Percentiles rank a stretch among this genome's conserved stretches.
These are phyloP conservation scores for Antedon bifida DNA, from an alignment of 35 echinoderm and acorn worm species.

Conservation along the genomic window DNA sequence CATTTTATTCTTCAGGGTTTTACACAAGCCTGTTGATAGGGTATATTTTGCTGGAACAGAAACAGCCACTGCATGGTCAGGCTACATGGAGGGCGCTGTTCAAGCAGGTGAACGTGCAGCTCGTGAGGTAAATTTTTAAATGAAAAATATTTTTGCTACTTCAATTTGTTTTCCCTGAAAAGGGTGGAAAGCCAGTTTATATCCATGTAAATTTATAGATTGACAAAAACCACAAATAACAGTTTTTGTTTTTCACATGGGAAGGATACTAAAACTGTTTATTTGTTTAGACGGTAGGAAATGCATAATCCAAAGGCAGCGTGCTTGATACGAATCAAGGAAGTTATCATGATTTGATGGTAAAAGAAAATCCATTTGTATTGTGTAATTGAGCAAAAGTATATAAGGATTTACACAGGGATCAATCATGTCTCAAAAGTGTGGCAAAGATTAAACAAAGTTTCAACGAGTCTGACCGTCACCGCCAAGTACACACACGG, in stretches of 20 bases:
- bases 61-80: constrained; percentile 45
- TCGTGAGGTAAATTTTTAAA: constrained; percentile 22
- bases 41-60: constrained; percentile 60
- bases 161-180: too few relatives aligned
- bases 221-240: too few relatives aligned
- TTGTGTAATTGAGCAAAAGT: neutral
- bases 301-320: neutral
- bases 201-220: too few relatives aligned
- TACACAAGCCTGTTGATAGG: constrained; percentile 35
- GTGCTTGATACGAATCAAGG: neutral
- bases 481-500: neutral
- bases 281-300: neutral
- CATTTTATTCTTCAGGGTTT: constrained; percentile 7
- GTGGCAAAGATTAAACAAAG: neutral
- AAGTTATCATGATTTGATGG: neutral
- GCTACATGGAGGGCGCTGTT: constrained; percentile 59
- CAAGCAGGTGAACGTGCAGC: constrained; percentile 39
- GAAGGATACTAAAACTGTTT: too few relatives aligned
- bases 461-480: neutral
- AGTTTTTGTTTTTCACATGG: too few relatives aligned
- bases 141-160: too few relatives aligned
- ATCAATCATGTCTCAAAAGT: neutral
- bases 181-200: too few relatives aligned
- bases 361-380: neutral
- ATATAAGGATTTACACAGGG: neutral